Base-by-base conservation (phyloP, 2,888 invertebrate species). In the Watsonalla binaria region DNA sequence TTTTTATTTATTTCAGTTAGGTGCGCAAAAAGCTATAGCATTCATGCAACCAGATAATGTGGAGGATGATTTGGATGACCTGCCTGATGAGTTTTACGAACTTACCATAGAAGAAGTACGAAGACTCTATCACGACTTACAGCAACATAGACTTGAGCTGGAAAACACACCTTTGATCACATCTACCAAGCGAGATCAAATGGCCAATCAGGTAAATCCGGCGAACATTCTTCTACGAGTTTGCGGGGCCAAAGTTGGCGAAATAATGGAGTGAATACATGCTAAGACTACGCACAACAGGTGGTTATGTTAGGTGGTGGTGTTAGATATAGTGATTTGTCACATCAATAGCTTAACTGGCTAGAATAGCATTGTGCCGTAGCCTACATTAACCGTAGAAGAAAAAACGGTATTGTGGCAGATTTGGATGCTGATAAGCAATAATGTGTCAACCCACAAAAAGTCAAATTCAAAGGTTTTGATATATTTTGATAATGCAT, bases 51-150 rank as follows among this genome's bases (percentile, higher is more conserved):
- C 93, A 45, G 90, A 93, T 55, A 76, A 82, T 11, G 69, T 77
- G 64, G 86, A 92, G 52, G 75, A 89, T 54, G 92, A 92, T 37
- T 92, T 94, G 61, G 94, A 95, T 51, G 96, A 97, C 54, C 82
- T 95, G 45, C 95, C 96, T 0, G 97, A 98, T 81, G 95, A 96
- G 51, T 98, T 98, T 81, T 98, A 96, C 79, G 96, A 97, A 59
- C 83, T 98, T 46, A 96, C 96, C 0, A 92, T 96, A 47, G 93
- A 94, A 55, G 98, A 98, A 90, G 94, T 97, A 0, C 94, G 93
- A 70, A 92, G 92, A 73, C 90, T 98, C 55, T 92, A 96, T 54
- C 91, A 93, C 52, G 96, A 97, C 72, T 91, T 96, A 39, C 95
- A 94, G 71, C 92, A 93, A 70, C 90, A 91, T 46, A 82, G 94